Evolutionary conservation across 1,140 invertebrate genomes (phyloP), one percentile per base, ranked within the genome.

Genomic region (Drosophila cardini): DNA sequence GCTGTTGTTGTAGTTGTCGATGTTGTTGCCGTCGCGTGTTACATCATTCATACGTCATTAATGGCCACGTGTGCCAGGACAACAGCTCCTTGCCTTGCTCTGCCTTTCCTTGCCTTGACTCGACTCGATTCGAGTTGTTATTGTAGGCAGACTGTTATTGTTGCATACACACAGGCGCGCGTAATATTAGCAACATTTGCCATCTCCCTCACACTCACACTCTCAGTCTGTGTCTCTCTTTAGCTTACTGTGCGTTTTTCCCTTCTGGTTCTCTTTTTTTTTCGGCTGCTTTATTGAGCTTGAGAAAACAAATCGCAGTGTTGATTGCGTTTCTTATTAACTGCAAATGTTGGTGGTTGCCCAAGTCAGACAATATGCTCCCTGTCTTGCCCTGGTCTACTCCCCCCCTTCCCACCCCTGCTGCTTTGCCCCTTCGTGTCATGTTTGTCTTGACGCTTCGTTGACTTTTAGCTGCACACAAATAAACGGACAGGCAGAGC

Each of bases 11-110:
- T 40, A 21, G 43, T 36, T 36, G 76, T 61, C 38, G 55, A 42
- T 55, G 70, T 50, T 34, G 57, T 53, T 57, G 62, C 62, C 72
- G 86, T 92, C 91, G 91, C 91, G 91, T 92, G 91, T 92, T 92
- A 92, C 81, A 91, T 92, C 91, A 92, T 92, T 92, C 91, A 92
- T 92, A 92, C 83, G 91, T 92, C 90, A 92, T 92, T 92, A 92
- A 83, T 80, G 78, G 91, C 73, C 91, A 91, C 91, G 91, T 92
- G 91, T 86, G 62, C 46, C 62, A 40, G 55, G 42, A 15, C 48
- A 21, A 50, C 30, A 42, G 16, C 15, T 34, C 30, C 18, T 40
- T 18, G 32, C 78, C 48, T 38, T 15, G 43, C 55, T 1, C 4
- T 21, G 21, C 21, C 21, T 21, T 21, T 21, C 21, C 21, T 21